Conservation (phyloP, 2,797 vertebrate genomes). For the Linurgus olivaceus region DNA sequence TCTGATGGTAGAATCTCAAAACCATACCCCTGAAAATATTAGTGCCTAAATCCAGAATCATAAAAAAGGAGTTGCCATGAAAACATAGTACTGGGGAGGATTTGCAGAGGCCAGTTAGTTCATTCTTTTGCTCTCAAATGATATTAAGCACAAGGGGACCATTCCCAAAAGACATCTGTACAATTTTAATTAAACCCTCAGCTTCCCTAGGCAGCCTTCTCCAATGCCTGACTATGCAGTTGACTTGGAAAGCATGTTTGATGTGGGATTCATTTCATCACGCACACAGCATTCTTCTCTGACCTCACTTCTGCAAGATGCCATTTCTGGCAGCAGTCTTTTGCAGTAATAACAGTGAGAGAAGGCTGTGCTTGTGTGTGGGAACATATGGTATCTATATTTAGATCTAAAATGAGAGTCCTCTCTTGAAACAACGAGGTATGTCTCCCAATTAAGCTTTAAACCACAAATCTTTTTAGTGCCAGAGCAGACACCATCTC, state of each 20-base stretch:
- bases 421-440: slow-evolving; percentile 31
- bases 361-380: not conserved
- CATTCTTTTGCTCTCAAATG: not conserved
- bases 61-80: not conserved
- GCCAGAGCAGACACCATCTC: not conserved
- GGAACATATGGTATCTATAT: slow-evolving; percentile 15
- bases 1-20: not conserved
- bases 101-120: not conserved
- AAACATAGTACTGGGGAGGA: not conserved
- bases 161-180: not conserved
- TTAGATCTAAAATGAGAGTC: slow-evolving; percentile 37
- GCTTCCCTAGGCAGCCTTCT: not conserved
- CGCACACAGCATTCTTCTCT: not conserved
- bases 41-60: not conserved
- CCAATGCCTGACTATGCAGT: not conserved
- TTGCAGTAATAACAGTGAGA: slow-evolving; percentile 37
- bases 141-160: not conserved
- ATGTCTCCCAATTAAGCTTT: not conserved
- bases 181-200: not conserved
- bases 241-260: not conserved
- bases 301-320: not conserved
- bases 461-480: not conserved
- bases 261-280: slow-evolving; percentile 39
- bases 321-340: slow-evolving; percentile 17
- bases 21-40: not conserved